Evolutionary conservation across 2,797 vertebrate species (phyloP), one percentile per base, ranked within the genome.

Genomic region (Acipenser oxyrinchus): DNA sequence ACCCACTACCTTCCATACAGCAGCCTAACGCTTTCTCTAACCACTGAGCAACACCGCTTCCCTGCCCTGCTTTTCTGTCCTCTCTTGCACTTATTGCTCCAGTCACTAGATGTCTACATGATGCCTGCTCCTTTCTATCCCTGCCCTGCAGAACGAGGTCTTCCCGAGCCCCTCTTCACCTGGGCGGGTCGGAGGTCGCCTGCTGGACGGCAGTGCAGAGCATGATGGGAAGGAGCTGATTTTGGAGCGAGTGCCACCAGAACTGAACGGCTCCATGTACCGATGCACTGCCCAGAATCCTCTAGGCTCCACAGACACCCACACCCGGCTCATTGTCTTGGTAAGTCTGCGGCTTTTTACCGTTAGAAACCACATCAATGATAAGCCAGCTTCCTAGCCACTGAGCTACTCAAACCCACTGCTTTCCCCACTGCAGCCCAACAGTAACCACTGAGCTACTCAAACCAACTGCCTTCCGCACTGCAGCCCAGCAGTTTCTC

Each of bases 221-320:
- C 90, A 91, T 0, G 80, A 86, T 0, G 95, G 95, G 6, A 89
- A 88, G 67, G 89, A 93, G 68, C 88, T 97, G 67, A 81, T 96
- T 66, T 83, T 97, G 78, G 94, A 96, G 62, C 73, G 94, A 6
- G 93, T 96, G 2, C 94, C 94, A 0, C 92, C 94, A 0, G 94
- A 96, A 71, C 92, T 98, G 55, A 97, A 98, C 0, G 95, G 95
- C 49, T 94, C 95, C 76, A 94, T 96, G 95, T 97, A 92, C 75
- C 92, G 94, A 74, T 98, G 95, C 85, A 95, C 93, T 0, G 94
- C 92, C 15, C 93, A 98, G 89, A 98, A 97, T 72, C 93, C 95
- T 0, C 82, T 98, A 73, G 95, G 95, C 49, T 93, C 94, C 74
- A 95, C 94, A 0, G 94, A 95, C 78, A 95, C 94, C 0, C 93